These are phyloP conservation scores for Tachuris rubrigastra DNA, from an alignment of 2,113 vertebrate species.

Conservation along the genomic window DNA sequence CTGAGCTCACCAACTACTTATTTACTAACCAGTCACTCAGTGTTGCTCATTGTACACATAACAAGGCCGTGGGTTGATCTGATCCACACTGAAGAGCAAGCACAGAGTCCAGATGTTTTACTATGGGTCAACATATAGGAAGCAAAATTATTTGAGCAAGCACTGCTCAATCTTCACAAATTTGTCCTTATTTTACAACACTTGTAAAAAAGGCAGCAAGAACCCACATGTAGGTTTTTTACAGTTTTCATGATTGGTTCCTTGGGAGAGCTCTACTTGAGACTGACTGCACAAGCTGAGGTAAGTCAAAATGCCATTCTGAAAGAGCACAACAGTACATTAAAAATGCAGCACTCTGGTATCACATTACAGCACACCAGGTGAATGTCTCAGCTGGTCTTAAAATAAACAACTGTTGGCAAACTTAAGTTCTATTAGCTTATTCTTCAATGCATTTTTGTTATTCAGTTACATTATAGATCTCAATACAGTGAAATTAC, in stretches of 20 bases:
- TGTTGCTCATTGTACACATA: neutral
- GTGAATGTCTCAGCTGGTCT: neutral
- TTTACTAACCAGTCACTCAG: neutral
- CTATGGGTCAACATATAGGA: neutral
- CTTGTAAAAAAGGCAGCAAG: neutral
- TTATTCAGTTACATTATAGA: neutral
- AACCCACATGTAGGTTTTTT: neutral
- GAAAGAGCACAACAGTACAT: neutral
- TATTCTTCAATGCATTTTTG: neutral
- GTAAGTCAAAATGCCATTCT: neutral
- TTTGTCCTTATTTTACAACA: neutral
- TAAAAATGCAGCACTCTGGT: conserved; percentile 49
- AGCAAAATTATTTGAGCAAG: neutral
- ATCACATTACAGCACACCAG: conserved; percentile 41
- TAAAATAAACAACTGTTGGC: neutral
- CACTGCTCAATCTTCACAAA: neutral
- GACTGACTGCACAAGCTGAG: neutral
- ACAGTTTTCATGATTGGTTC: neutral
- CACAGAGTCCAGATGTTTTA: neutral
- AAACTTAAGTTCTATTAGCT: neutral
- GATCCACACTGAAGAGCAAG: neutral
- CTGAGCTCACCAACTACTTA: neutral
- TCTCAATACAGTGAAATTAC: neutral
- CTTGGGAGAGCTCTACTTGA: neutral
- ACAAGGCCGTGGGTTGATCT: neutral